A percentile compares a stretch with the other conserved stretches of the same genome.
Evolutionary conservation across 2,888 invertebrate species (phyloP).

Genomic region (Linnaemya vulpina): DNA sequence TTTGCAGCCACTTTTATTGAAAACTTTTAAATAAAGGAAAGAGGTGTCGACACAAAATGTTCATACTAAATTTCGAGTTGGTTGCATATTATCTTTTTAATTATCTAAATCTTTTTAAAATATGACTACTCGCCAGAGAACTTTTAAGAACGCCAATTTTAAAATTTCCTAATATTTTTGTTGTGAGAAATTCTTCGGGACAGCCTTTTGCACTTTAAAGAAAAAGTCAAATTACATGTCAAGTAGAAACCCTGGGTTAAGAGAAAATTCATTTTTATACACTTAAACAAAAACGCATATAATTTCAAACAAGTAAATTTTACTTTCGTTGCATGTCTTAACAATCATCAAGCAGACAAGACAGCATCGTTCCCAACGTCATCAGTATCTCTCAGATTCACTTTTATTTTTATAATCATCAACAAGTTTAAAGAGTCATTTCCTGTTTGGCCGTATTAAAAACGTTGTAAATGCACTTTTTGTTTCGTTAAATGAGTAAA

Average conservation of each 20-base stretch:
- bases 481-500: neutral
- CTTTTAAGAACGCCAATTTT: too few relatives aligned
- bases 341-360: slow-evolving; percentile 20
- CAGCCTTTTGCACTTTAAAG: neutral
- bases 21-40: too few relatives aligned
- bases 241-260: neutral
- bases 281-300: neutral
- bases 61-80: too few relatives aligned
- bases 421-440: slow-evolving; percentile 46
- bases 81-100: too few relatives aligned
- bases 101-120: too few relatives aligned
- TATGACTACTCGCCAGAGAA: too few relatives aligned
- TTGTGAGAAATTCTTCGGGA: too few relatives aligned
- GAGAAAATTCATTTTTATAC: slow-evolving; percentile 5
- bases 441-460: slow-evolving; percentile 65
- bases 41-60: too few relatives aligned
- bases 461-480: slow-evolving; percentile 20
- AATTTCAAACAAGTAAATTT: slow-evolving; percentile 27
- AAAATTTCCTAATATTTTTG: too few relatives aligned
- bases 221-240: neutral
- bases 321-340: slow-evolving; percentile 45
- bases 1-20: too few relatives aligned
- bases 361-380: slow-evolving; percentile 3
- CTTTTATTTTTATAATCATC: slow-evolving; percentile 51
- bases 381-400: slow-evolving; percentile 42